phyloP scores from a whole-genome alignment of 2,113 vertebrate genomes.

The Thryonomys swinderianus region DNA sequence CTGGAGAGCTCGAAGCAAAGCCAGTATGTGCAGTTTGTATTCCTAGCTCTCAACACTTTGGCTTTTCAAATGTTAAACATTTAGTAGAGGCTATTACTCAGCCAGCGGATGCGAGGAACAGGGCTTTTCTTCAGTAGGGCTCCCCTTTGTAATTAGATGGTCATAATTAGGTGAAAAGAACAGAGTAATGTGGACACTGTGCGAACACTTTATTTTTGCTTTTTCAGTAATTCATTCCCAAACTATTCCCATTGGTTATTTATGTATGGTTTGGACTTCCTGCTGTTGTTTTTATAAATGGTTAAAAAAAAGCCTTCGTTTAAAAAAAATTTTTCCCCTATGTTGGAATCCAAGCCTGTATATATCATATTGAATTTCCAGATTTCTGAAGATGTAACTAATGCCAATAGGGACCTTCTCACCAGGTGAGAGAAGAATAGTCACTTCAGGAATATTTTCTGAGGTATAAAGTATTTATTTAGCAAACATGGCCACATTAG shows the following conservation, averaged over 20 bases:
- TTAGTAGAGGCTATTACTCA: not conserved
- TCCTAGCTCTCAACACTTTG: not conserved
- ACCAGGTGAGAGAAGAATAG: not conserved
- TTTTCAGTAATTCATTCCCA: not conserved
- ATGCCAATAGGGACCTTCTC: not conserved
- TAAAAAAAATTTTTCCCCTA: not conserved
- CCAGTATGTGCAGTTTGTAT: fast-evolving
- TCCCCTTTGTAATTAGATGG: not conserved
- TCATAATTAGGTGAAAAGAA: not conserved
- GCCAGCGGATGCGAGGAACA: too few relatives aligned
- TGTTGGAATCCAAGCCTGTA: not conserved
- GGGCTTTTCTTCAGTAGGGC: not conserved
- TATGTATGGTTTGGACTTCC: not conserved
- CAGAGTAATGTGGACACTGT: not conserved
- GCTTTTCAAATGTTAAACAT: not conserved
- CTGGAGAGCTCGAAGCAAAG: fast-evolving
- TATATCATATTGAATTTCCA: not conserved
- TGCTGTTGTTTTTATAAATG: not conserved
- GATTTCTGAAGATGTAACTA: not conserved
- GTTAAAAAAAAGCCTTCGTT: not conserved
- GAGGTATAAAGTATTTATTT: not conserved
- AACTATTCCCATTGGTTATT: not conserved
- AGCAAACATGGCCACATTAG: too few relatives aligned
- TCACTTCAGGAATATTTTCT: not conserved
- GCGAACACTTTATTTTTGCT: not conserved